Conservation (phyloP, 35 echinoderm and acorn worm genomes). For the Diadema setosum region DNA sequence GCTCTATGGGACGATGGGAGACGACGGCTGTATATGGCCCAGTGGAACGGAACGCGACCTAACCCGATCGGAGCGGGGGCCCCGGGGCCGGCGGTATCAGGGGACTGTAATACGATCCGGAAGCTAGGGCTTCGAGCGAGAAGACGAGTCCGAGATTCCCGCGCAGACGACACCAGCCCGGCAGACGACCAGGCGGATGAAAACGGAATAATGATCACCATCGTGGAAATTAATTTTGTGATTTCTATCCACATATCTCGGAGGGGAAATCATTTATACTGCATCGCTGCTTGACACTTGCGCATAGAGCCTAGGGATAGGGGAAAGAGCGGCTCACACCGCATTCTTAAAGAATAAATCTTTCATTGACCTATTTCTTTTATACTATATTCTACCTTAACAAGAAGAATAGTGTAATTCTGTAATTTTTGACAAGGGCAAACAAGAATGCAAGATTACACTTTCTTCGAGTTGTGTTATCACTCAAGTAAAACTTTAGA, state of each 20-base stretch:
- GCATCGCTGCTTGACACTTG: background rate
- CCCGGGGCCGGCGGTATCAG: background rate
- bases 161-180: background rate
- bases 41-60: constrained; percentile 3
- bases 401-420: no score
- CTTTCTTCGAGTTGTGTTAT: no score
- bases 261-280: background rate
- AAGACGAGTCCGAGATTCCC: background rate
- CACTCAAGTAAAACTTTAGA: no score
- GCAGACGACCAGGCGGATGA: constrained; percentile 2
- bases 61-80: constrained; percentile 9
- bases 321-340: no score
- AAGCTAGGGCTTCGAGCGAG: constrained; percentile 8
- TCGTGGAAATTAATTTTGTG: background rate
- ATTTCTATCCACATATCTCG: background rate
- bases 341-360: no score
- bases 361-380: no score
- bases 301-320: no score
- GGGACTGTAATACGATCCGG: constrained; percentile 22
- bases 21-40: background rate
- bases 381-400: no score
- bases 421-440: no score
- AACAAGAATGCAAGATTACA: no score
- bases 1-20: background rate
- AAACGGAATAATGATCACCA: background rate